Evolutionary conservation across 2,113 vertebrate genomes (phyloP).

Genomic region (Dendrocopos noguchii): DNA sequence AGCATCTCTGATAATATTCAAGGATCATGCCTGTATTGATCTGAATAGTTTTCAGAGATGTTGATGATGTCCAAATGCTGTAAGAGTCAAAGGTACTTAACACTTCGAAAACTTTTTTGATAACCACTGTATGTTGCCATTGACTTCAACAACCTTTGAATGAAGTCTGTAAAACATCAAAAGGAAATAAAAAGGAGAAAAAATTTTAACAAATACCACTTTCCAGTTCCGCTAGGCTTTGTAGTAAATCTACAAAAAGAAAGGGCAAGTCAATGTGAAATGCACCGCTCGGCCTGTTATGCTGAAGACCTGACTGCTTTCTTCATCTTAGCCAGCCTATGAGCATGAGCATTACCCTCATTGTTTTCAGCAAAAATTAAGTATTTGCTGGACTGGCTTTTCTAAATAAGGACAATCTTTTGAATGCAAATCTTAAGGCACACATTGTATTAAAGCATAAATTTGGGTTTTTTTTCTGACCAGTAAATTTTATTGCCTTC

Average conservation of each 20-base stretch:
- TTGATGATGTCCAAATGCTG: neutral
- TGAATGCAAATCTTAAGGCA: neutral
- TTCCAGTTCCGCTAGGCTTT: neutral
- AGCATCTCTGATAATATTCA: neutral
- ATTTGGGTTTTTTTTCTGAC: neutral
- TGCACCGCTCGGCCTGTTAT: neutral
- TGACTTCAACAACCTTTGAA: neutral
- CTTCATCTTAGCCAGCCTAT: neutral
- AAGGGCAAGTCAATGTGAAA: neutral
- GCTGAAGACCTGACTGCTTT: neutral
- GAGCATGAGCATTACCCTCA: neutral
- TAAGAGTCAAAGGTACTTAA: neutral
- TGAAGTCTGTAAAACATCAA: neutral
- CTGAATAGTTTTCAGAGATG: neutral
- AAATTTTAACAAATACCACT: neutral
- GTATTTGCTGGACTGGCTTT: neutral
- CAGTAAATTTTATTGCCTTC: neutral
- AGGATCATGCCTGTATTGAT: neutral
- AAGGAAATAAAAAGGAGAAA: neutral
- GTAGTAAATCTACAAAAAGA: neutral
- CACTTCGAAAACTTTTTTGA: neutral
- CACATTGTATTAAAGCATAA: neutral
- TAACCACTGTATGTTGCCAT: neutral
- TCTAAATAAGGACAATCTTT: neutral
- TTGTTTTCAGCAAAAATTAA: neutral